Base-by-base conservation (phyloP, 2,797 vertebrate species). In the Silurus lanzhouensis region DNA sequence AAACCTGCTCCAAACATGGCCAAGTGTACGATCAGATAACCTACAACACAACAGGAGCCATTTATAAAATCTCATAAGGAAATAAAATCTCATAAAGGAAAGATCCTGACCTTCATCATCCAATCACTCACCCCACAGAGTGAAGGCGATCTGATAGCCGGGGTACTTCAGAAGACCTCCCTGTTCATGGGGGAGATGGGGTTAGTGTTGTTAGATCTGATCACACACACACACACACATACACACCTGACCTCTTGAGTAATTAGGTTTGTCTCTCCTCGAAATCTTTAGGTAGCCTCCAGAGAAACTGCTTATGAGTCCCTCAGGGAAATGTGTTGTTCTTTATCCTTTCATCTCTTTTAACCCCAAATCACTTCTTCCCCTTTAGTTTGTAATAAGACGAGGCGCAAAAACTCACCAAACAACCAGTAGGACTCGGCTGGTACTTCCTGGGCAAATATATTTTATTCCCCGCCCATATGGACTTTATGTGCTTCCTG, bases 111-210 rank as follows among this genome's bases (percentile, higher is more conserved):
- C 31, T 38, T 38, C 48, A 52, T 52, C 48, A 52, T 52, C 48
- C 6, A 52, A 6, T 52, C 25, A 82, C 64, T 92, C 94, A 97
- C 97, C 97, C 97, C 97, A 98, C 25, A 98, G 87, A 15, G 96
- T 95, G 78, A 96, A 97, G 0, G 96, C 96, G 72, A 98, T 96
- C 86, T 98, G 97, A 96, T 96, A 98, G 27, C 97, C 96, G 1
- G 97, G 96, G 91, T 97, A 98, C 91, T 96, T 95, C 80, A 96
- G 93, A 85, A 97, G 96, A 76, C 96, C 95, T 86, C 95, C 96
- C 97, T 98, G 75, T 27, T 31, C 15, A 57, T 27, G 48, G 48
- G 9, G 48, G 48, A 52, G 48, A 10, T 6, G 48, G 48, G 48
- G 48, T 52, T 52, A 52, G 48, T 52, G 48, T 7, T 52, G 48